phyloP scores from a whole-genome alignment of 2,888 invertebrate species.

The Rambutsinella grinnellia region DNA sequence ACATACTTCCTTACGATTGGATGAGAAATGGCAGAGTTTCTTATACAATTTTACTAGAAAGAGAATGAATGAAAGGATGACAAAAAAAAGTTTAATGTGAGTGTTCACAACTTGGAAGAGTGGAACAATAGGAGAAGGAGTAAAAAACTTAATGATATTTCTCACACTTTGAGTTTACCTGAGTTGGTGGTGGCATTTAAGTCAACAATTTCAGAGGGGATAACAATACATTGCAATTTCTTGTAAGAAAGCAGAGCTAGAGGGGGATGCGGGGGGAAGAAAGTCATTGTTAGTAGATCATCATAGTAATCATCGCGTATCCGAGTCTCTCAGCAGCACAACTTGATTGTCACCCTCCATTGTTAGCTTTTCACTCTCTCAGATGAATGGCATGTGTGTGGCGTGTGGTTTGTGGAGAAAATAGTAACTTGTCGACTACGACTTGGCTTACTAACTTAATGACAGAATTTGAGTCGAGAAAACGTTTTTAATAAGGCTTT shows the following conservation, averaged over 20 bases:
- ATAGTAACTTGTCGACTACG: conserved; percentile 5
- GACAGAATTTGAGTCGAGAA: too few species aligned
- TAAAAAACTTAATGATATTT: conserved; percentile 23
- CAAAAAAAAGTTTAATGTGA: too few species aligned
- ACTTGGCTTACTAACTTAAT: conserved; percentile 43
- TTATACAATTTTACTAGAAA: too few species aligned
- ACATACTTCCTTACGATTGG: too few species aligned
- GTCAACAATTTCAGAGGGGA: conserved; percentile 34
- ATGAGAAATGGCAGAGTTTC: too few species aligned
- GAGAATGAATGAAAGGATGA: too few species aligned
- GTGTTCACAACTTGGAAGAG: too few species aligned
- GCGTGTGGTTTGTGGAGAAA: neutral
- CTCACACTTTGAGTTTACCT: conserved; percentile 54
- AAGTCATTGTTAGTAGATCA: conserved; percentile 55
- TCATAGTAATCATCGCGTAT: conserved; percentile 28
- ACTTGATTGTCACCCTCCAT: conserved; percentile 20
- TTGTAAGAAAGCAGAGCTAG: conserved; percentile 13
- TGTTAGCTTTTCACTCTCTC: neutral
- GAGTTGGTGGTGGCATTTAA: conserved; percentile 24
- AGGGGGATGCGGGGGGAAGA: conserved; percentile 24
- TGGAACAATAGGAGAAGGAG: too few species aligned
- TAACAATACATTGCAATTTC: conserved; percentile 13
- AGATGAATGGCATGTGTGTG: neutral
- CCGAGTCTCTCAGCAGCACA: conserved; percentile 3
- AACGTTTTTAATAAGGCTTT: too few species aligned